These are phyloP conservation scores for Porites lutea DNA, from an alignment of 64 coral and sea anemone genomes.

Conservation along the genomic window DNA sequence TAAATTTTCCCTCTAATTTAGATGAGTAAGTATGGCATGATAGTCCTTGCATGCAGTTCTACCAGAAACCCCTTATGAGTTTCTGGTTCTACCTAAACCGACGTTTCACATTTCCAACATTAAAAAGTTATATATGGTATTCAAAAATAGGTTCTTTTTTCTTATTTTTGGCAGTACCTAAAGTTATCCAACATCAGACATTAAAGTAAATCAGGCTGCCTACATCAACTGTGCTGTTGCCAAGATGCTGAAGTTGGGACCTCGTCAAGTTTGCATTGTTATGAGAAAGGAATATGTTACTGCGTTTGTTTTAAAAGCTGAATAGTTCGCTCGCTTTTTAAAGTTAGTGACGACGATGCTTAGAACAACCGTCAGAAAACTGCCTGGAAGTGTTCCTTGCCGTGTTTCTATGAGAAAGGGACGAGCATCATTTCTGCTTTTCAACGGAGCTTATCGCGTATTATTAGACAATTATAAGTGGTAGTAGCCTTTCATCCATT, in stretches of 20 bases:
- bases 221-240: not conserved
- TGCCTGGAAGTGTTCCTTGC: not conserved
- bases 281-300: not conserved
- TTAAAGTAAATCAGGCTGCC: not conserved
- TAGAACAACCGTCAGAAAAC: not conserved
- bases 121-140: not conserved
- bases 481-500: too few species aligned
- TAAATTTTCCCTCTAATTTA: too few species aligned
- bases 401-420: not conserved
- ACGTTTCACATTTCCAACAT: too few species aligned
- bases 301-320: not conserved
- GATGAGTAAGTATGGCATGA: too few species aligned
- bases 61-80: too few species aligned
- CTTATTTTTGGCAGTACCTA: constrained; percentile 17
- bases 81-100: too few species aligned
- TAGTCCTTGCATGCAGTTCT: too few species aligned
- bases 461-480: too few species aligned
- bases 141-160: not conserved
- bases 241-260: not conserved
- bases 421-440: too few species aligned
- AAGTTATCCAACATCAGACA: constrained; percentile 26
- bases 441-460: too few species aligned
- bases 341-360: not conserved
- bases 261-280: not conserved
- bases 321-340: not conserved